Percentiles rank a stretch among this genome's conserved stretches.
phyloP scores from a whole-genome alignment of 2,888 invertebrate genomes.

The Hypolimnas misippus region DNA sequence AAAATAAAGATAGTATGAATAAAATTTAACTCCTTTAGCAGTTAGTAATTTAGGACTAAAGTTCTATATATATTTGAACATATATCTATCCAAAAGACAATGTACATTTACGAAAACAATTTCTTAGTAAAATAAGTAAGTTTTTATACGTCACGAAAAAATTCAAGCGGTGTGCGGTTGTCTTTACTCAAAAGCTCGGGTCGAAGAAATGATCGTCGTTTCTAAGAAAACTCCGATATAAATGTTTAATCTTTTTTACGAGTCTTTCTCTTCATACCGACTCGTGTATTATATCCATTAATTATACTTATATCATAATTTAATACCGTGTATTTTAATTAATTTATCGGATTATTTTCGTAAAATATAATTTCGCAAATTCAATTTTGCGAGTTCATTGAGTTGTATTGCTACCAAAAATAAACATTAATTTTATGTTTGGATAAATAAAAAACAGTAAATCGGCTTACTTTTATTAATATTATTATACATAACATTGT shows the following conservation, averaged over 20 bases:
- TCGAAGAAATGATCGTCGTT: slow-evolving; percentile 26
- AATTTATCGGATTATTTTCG: slow-evolving; percentile 19
- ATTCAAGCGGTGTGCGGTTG: slow-evolving; percentile 8
- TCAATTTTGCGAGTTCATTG: neutral
- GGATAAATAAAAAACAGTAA: neutral
- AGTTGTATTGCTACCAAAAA: neutral
- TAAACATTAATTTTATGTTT: neutral
- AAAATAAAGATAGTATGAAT: no score
- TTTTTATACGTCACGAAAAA: no score
- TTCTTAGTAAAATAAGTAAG: no score
- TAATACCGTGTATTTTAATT: slow-evolving; percentile 25
- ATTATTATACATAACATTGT: no score
- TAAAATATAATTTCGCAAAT: neutral
- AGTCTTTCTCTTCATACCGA: slow-evolving; percentile 33
- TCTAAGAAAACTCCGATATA: slow-evolving; percentile 37
- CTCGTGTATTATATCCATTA: slow-evolving; percentile 27
- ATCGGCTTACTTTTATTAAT: neutral
- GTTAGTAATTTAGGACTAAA: no score
- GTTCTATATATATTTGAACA: no score
- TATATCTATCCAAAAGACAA: no score
- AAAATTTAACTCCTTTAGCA: no score
- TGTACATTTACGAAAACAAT: no score
- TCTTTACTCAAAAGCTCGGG: slow-evolving; percentile 25
- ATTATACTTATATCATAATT: slow-evolving; percentile 25
- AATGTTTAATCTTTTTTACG: slow-evolving; percentile 40